Base-by-base conservation (phyloP, 2,888 invertebrate genomes). In the Eulithis testata region DNA sequence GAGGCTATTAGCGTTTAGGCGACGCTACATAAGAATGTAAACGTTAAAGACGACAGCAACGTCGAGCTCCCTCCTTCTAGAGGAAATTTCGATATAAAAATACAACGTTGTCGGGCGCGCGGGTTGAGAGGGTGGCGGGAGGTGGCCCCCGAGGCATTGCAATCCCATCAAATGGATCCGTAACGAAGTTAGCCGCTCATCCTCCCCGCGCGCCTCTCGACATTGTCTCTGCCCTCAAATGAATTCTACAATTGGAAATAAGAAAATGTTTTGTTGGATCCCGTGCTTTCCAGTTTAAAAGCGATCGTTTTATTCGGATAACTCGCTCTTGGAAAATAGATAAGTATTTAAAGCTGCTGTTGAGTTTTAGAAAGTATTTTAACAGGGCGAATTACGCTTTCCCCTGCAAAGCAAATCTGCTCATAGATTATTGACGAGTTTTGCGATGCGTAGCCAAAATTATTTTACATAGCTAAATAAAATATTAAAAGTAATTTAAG, bases 161-260 rank as follows among this genome's bases (percentile, higher is more conserved):
- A 94, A 95, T 95, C 94, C 95, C 95, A 95, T 95, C 95, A 95
- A 95, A 95, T 95, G 95, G 95, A 95, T 95, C 94, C 95, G 94
- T 95, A 95, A 95, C 95, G 95, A 94, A 95, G 95, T 95, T 95
- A 95, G 94, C 93, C 89, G 91, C 87, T 91, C 93, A 92, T 91
- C 93, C 93, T 90, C 92, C 93, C 93, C 92, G 89, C 91, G 91
- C 90, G 88, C 89, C 89, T 82, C 90, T 83, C 91, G 87, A 90
- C 93, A 92, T 93, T 93, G 93, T 93, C 93, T 92, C 93, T 93
- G 88, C 92, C 91, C 93, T 92, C 91, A 93, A 93, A 93, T 93
- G 92, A 93, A 93, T 93, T 93, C 93, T 93, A 93, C 93, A 93
- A 92, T 93, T 93, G 91, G 91, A 93, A 93, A 92, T 93, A 93